These are phyloP conservation scores for Galleria mellonella DNA, from an alignment of 1,140 invertebrate genomes.

Conservation along the genomic window DNA sequence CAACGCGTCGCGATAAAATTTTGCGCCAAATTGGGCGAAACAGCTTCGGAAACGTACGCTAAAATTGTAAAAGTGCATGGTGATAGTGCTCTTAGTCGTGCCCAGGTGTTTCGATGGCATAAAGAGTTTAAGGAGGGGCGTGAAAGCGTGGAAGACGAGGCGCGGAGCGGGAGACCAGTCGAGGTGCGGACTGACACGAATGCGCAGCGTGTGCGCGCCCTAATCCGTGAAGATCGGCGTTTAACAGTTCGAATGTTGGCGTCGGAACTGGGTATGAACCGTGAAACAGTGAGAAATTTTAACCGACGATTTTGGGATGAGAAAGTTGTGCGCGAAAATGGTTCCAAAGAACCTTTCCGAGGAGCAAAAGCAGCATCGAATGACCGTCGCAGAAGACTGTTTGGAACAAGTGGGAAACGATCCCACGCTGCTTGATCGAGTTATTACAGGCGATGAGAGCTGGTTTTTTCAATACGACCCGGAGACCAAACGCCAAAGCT, in stretches of 20 bases:
- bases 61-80: no score
- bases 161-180: constrained; percentile 12
- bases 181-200: no score
- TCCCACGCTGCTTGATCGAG: constrained; percentile 25
- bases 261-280: background rate
- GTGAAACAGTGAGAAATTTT: constrained; percentile 3
- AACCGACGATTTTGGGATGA: constrained; percentile 12
- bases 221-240: no score
- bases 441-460: no score
- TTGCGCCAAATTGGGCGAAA: no score
- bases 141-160: constrained; percentile 5
- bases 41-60: no score
- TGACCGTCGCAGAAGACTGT: constrained; percentile 24
- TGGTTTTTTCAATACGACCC: no score
- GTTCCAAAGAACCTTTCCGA: constrained; percentile 12
- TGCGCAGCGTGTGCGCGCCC: no score
- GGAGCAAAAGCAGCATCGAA: constrained; percentile 15
- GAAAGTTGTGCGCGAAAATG: constrained; percentile 6
- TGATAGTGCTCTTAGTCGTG: no score
- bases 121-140: constrained; percentile 20
- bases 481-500: no score
- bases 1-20: no score
- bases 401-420: constrained; percentile 26
- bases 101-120: constrained; percentile 18
- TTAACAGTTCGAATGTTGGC: constrained; percentile 15